These are phyloP conservation scores for Oreonectes daqikongensis DNA, from an alignment of 2,797 vertebrate genomes.

Conservation along the genomic window DNA sequence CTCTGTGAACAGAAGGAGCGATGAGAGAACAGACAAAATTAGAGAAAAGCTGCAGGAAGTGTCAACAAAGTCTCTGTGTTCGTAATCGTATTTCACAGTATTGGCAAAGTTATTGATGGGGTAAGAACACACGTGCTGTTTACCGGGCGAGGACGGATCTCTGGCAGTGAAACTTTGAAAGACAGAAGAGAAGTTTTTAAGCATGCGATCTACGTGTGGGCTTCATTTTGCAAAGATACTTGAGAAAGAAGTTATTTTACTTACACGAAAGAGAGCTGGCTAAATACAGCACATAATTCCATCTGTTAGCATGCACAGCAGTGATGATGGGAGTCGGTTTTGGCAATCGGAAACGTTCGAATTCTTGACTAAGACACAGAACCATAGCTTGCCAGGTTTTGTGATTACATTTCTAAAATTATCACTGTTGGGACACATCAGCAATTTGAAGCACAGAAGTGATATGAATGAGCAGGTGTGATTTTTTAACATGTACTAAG, in stretches of 20 bases:
- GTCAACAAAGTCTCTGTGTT: slow-evolving; percentile 31
- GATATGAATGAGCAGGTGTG: slow-evolving; percentile 6
- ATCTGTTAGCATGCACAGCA: slow-evolving; percentile 52
- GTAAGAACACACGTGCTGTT: slow-evolving; percentile 39
- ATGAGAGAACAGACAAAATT: slow-evolving; percentile 24
- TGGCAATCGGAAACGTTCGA: slow-evolving; percentile 33
- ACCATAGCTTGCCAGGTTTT: slow-evolving; percentile 8
- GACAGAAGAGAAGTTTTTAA: slow-evolving; percentile 21
- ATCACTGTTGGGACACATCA: slow-evolving; percentile 28
- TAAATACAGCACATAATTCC: slow-evolving; percentile 46
- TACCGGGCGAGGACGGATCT: slow-evolving; percentile 32
- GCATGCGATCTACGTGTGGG: slow-evolving; percentile 28
- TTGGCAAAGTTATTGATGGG: slow-evolving; percentile 44
- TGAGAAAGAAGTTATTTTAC: slow-evolving; percentile 5
- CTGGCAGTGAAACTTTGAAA: slow-evolving; percentile 36
- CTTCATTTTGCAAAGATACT: slow-evolving; percentile 23
- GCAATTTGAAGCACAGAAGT: slow-evolving; percentile 15
- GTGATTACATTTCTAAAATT: slow-evolving; percentile 13
- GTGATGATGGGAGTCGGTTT: slow-evolving; percentile 26
- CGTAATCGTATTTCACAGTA: slow-evolving; percentile 43
- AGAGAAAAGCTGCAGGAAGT: slow-evolving; percentile 37
- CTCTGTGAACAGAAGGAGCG: slow-evolving; percentile 22
- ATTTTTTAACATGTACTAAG: slow-evolving; percentile 26
- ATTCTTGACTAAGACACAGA: slow-evolving; percentile 33
- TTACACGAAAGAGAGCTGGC: slow-evolving; percentile 27